Evolutionary conservation across 2,113 vertebrate species (phyloP).

Genomic region (Elanus axillaris): DNA sequence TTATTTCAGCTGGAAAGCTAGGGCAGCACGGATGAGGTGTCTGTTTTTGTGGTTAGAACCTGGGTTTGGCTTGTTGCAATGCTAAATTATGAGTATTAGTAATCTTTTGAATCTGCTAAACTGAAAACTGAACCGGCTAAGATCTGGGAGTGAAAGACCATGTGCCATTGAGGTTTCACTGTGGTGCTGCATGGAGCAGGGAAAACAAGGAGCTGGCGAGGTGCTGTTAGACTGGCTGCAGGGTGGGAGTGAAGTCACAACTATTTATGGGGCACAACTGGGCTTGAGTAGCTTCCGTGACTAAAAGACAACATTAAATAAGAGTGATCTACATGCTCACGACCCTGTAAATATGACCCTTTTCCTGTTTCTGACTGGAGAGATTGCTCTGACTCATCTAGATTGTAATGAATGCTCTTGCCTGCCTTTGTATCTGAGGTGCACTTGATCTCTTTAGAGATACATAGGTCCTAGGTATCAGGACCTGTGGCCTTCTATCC

Average conservation of each 20-base stretch:
- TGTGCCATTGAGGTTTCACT: neutral
- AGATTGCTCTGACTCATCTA: neutral
- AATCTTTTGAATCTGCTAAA: neutral
- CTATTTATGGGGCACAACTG: neutral
- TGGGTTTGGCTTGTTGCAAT: neutral
- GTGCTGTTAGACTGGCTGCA: neutral
- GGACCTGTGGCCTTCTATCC: neutral
- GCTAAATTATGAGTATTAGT: neutral
- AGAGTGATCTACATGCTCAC: neutral
- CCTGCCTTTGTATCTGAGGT: neutral
- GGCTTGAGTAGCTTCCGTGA: neutral
- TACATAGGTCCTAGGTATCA: neutral
- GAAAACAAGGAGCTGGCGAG: neutral
- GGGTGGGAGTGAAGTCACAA: neutral
- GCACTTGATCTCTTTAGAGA: neutral
- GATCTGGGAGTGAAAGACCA: neutral
- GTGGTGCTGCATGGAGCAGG: neutral
- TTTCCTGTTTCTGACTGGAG: neutral
- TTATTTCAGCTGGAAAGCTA: constrained; percentile 30
- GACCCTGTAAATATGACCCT: neutral
- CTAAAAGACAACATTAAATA: neutral
- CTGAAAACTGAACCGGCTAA: neutral
- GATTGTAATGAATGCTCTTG: neutral
- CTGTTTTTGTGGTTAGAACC: constrained; percentile 46
- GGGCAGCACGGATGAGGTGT: neutral